Evolutionary conservation across 2,113 vertebrate genomes (phyloP), one percentile per base, ranked within the genome.

Genomic region (Paratilapia polleni): DNA sequence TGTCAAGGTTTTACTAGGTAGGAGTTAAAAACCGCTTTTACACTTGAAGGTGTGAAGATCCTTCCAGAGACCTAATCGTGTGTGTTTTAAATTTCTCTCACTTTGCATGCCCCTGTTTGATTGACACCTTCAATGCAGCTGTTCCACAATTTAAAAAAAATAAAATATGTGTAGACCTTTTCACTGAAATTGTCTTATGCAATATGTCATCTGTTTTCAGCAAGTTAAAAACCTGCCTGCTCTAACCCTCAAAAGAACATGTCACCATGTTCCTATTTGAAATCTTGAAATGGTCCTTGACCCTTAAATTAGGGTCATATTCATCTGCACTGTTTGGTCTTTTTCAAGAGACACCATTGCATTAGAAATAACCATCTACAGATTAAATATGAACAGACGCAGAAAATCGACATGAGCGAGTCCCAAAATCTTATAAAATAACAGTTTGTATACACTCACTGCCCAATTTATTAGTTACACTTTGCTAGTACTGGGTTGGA

Each of bases 11-110:
- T 88, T 75, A 15, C 68, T 88, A 15, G 20, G 26, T 17, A 52
- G 58, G 64, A 78, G 80, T 80, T 78, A 41, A 80, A 82, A 61
- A 9, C 38, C 20, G 13, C 62, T 59, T 87, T 81, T 70, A 77
- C 81, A 80, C 81, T 81, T 78, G 20, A 63, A 82, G 47, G 60
- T 83, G 85, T 20, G 66, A 85, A 73, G 77, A 57, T 80, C 49
- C 80, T 52, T 36, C 81, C 74, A 54, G 66, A 84, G 77, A 74
- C 77, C 75, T 80, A 52, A 38, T 83, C 66, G 70, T 26, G 7
- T 78, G 22, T 47, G 24, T 28, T 61, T 38, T 47, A 54, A 63
- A 57, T 64, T 36, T 43, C 58, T 83, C 66, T 85, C 73, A 84
- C 79, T 77, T 80, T 49, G 34, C 52, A 28, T 79, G 49, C 38